Percentiles rank a stretch among this genome's conserved stretches.
Evolutionary conservation across 1,140 invertebrate species (phyloP).

Genomic region (Dermatophagoides farinae): DNA sequence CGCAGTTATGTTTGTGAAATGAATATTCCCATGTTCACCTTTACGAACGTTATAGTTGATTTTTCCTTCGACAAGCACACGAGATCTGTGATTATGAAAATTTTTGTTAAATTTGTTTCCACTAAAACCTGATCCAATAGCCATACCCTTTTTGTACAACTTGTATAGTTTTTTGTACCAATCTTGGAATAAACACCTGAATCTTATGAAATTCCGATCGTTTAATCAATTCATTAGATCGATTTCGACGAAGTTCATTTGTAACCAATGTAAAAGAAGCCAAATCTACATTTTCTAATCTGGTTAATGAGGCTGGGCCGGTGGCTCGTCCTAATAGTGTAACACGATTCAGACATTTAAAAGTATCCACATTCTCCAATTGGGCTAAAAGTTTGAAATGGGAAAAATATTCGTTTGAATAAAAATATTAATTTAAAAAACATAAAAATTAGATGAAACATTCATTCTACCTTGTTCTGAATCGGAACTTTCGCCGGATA

Average conservation of each 20-base stretch:
- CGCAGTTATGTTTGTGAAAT: constrained; percentile 2
- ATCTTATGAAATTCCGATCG: constrained; percentile 5
- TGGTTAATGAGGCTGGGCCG: not conserved
- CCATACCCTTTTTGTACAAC: constrained; percentile 2
- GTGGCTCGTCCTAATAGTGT: not conserved
- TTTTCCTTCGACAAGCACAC: constrained; percentile 1
- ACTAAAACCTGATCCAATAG: not conserved
- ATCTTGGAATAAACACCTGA: not conserved
- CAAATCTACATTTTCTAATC: not conserved
- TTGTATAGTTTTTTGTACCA: not conserved
- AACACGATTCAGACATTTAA: constrained; percentile 1
- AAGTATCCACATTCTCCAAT: constrained; percentile 1
- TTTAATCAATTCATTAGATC: not conserved
- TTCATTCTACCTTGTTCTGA: too few species aligned
- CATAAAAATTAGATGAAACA: too few species aligned
- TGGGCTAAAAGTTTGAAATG: not conserved
- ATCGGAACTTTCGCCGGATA: too few species aligned
- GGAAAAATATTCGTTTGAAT: too few species aligned
- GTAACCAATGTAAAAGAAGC: not conserved
- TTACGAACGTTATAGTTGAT: constrained; percentile 1
- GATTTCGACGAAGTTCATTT: constrained; percentile 8
- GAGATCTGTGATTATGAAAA: not conserved
- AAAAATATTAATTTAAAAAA: too few species aligned
- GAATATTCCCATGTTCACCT: not conserved
- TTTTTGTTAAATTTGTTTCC: not conserved